Conservation (phyloP, 2,888 invertebrate species). For the Zygogramma bicolorata region DNA sequence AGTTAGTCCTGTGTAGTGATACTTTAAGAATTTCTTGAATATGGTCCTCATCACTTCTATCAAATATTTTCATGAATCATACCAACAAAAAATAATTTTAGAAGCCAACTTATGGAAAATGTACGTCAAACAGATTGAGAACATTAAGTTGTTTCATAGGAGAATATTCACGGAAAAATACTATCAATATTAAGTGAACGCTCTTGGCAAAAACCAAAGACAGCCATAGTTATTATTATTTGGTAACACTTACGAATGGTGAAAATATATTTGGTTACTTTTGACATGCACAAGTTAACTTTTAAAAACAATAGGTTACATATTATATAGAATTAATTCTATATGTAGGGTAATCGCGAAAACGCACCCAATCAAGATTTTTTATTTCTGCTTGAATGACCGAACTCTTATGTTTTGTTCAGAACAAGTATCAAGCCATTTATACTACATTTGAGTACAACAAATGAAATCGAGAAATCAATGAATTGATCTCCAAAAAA, state of each 20-base stretch:
- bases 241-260: slow-evolving; percentile 64
- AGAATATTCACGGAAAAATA: slow-evolving; percentile 35
- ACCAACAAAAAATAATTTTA: background rate
- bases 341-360: slow-evolving; percentile 35
- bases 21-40: no score
- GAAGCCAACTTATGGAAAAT: background rate
- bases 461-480: background rate
- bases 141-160: slow-evolving; percentile 41
- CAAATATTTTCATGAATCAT: background rate
- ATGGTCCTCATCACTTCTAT: no score
- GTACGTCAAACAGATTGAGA: slow-evolving; percentile 10
- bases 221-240: slow-evolving; percentile 62
- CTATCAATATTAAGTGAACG: slow-evolving; percentile 44
- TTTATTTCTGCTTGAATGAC: background rate
- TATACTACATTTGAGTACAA: background rate
- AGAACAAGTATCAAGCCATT: background rate
- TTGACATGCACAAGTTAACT: slow-evolving; percentile 54
- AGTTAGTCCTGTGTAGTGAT: background rate
- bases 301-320: slow-evolving; percentile 47
- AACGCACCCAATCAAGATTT: slow-evolving; percentile 21
- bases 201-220: slow-evolving; percentile 51
- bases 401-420: background rate
- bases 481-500: background rate
- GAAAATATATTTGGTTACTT: slow-evolving; percentile 58
- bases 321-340: slow-evolving; percentile 38